Base-by-base conservation (phyloP, 2,888 invertebrate genomes). In the Phlogophora meticulosa region DNA sequence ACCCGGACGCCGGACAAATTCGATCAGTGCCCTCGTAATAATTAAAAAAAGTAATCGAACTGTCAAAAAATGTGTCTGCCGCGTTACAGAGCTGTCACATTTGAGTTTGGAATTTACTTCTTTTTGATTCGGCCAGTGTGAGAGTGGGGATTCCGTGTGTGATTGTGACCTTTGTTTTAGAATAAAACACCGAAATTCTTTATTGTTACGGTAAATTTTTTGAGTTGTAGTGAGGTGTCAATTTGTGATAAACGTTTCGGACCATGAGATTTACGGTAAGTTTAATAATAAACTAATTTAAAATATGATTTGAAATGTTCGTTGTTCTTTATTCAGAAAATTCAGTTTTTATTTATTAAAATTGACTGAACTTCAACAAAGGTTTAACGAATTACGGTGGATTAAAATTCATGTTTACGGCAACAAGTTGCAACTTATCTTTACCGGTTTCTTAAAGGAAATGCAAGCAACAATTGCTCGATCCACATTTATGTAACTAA, bases 91-190 rank as follows among this genome's bases (percentile, higher is more conserved):
- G 57, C 71, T 81, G 85, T 86, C 78, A 84, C 65, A 82, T 91
- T 91, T 80, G 72, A 90, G 90, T 87, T 90, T 78, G 76, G 87
- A 90, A 90, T 83, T 68, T 73, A 72, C 84, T 85, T 85, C 79
- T 83, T 78, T 74, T 81, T 72, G 84, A 72, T 79, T 69, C 76
- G 83, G 85, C 81, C 85, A 82, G 88, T 87, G 88, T 83, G 87
- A 88, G 88, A 88, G 87, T 87, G 85, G 79, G 83, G 73, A 64
- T 77, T 81, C 75, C 78, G 85, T 84, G 87, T 87, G 85, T 81
- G 84, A 83, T 82, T 80, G 84, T 84, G 85, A 89, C 86, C 82
- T 87, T 86, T 88, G 82, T 85, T 80, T 69, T 71, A 79, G 46
- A 68, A 73, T 80, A 80, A 60, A 74, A 69, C n/a, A 67, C 34